phyloP scores from a whole-genome alignment of 2,797 vertebrate species.

The Podargus strigoides region DNA sequence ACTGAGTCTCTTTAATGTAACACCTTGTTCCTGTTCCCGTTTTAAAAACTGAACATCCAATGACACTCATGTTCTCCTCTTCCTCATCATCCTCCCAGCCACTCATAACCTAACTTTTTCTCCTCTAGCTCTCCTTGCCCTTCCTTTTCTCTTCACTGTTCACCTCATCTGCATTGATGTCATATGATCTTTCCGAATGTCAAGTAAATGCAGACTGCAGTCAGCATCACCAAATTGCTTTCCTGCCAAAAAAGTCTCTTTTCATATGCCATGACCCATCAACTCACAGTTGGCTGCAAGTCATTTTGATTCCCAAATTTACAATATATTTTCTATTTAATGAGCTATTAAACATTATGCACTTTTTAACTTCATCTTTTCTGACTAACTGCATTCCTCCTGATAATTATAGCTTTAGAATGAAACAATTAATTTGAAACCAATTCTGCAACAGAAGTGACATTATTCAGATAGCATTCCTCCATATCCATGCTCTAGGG shows the following conservation, averaged over 20 bases:
- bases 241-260: conserved; percentile 43
- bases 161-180: conserved; percentile 56
- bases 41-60: not conserved
- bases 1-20: not conserved
- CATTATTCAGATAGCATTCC: conserved; percentile 44
- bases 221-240: conserved; percentile 52
- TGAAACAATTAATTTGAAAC: conserved; percentile 60
- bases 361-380: conserved; percentile 37
- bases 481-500: conserved; percentile 6
- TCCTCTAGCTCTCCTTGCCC: conserved; percentile 24
- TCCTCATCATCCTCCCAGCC: not conserved
- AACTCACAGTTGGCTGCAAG: conserved; percentile 29
- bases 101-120: not conserved
- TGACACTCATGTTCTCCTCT: not conserved
- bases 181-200: conserved; percentile 56
- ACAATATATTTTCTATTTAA: conserved; percentile 53
- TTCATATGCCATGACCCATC: conserved; percentile 45
- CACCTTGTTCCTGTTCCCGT: not conserved
- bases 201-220: conserved; percentile 54
- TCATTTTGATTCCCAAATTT: conserved; percentile 44
- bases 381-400: conserved; percentile 36
- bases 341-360: conserved; percentile 38
- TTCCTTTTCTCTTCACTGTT: conserved; percentile 34
- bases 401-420: conserved; percentile 51
- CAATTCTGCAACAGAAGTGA: conserved; percentile 5